Base-by-base conservation (phyloP, 2,888 invertebrate species). In the Drosophila paracracens region DNA sequence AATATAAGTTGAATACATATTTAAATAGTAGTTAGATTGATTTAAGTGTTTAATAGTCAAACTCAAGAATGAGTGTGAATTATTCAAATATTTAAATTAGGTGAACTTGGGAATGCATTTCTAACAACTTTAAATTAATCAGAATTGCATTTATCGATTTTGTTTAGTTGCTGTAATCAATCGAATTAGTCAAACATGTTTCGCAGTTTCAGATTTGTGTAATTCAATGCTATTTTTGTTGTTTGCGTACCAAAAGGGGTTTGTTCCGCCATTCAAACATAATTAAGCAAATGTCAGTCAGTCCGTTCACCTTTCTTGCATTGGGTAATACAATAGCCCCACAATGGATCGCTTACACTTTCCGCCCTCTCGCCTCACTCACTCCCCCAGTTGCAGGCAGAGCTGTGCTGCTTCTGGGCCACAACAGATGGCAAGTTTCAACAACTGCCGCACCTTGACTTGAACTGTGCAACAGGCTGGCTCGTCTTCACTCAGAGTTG, bases 231-330 rank as follows among this genome's bases (percentile, higher is more conserved):
- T 46, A 58, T 65, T 66, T n/a, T 62, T 60, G 54, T 52, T 54
- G 29, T 46, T 50, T 46, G 38, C 18, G n/a, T 68, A 61, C 63
- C 16, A 38, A 38, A 13, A 81, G 52, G 54, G 62, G 69, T 84
- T 74, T 83, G 89, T 83, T 83, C 86, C 86, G 83, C 75, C 71
- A 83, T 78, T 76, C 83, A 79, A 83, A 81, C 76, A 81, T 72
- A 86, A 86, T 84, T 86, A 84, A 81, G 66, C 79, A 83, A 87
- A 83, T 83, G 87, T 72, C 82, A 88, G 88, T 76, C 74, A 83
- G 84, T 83, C 69, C 72, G 88, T 83, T 85, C 88, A 83, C 74
- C 86, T 56, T 56, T 82, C 51, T 67, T 66, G 62, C 21, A 51
- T 57, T 52, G 67, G 46, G 70, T 71, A 76, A 71, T 40, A 61